These are phyloP conservation scores for Anolis carolinensis DNA, from an alignment of 2,113 vertebrate genomes.

Conservation along the genomic window DNA sequence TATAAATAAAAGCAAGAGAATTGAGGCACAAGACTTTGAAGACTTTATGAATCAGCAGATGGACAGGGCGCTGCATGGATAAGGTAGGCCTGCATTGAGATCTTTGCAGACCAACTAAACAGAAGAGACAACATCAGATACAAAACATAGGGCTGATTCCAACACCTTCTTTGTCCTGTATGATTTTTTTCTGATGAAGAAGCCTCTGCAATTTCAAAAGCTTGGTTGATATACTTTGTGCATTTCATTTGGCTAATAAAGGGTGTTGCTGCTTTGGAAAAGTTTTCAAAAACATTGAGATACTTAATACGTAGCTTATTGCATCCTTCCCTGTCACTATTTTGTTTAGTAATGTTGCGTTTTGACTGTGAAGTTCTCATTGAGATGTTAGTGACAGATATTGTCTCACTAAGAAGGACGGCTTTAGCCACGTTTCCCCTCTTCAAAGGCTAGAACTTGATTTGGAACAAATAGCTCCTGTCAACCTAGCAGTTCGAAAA, in stretches of 20 bases:
- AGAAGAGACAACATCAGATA: too few relatives aligned
- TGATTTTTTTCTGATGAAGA: too few relatives aligned
- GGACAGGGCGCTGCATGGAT: background rate
- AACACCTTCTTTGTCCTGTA: too few relatives aligned
- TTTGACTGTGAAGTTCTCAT: background rate
- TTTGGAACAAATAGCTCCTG: background rate
- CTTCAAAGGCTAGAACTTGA: background rate
- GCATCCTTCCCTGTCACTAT: background rate
- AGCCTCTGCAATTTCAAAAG: too few relatives aligned
- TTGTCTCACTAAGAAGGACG: background rate
- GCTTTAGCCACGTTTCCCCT: background rate
- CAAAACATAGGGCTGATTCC: too few relatives aligned
- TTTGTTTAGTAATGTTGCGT: background rate
- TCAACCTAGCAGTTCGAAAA: too few relatives aligned
- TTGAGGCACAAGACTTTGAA: background rate
- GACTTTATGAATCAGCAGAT: background rate
- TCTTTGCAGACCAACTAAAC: too few relatives aligned
- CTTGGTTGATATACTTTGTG: too few relatives aligned
- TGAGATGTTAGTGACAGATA: background rate
- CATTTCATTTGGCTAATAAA: too few relatives aligned
- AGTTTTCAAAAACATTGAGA: background rate
- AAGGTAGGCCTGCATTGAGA: background rate
- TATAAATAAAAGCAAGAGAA: conserved; percentile 9
- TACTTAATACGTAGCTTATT: background rate
- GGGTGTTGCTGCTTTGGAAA: background rate